Conservation (phyloP, 2,888 invertebrate species). For the Euphydryas editha region DNA sequence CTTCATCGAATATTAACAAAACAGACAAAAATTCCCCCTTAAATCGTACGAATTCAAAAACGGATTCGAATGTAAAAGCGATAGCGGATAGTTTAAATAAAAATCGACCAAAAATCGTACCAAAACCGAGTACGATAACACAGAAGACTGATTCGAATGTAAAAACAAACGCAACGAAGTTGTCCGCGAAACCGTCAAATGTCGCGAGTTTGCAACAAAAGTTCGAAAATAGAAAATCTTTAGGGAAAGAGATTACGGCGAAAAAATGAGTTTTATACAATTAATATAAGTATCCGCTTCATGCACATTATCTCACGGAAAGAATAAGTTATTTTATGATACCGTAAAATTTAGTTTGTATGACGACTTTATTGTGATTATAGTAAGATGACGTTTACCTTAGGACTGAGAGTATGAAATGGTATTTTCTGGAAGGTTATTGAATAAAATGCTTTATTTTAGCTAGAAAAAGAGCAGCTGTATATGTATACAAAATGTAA, state of each 20-base stretch:
- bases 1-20: constrained; percentile 56
- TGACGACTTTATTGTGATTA: constrained; percentile 14
- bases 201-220: constrained; percentile 91
- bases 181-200: constrained; percentile 85
- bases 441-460: constrained; percentile 19
- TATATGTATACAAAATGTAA: constrained; percentile 28
- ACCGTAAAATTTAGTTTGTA: constrained; percentile 3
- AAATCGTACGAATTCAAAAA: constrained; percentile 67
- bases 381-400: constrained; percentile 11
- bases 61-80: constrained; percentile 70
- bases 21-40: constrained; percentile 62
- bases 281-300: not conserved
- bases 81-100: constrained; percentile 78
- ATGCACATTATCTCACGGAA: not conserved
- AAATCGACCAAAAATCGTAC: constrained; percentile 76
- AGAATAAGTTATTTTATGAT: constrained; percentile 16
- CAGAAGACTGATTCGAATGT: constrained; percentile 63
- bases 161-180: constrained; percentile 72
- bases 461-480: constrained; percentile 15
- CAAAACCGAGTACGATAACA: constrained; percentile 65
- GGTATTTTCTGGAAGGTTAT: constrained; percentile 21
- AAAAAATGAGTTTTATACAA: constrained; percentile 25
- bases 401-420: constrained; percentile 2
- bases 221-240: constrained; percentile 86
- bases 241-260: constrained; percentile 67